Base-by-base conservation (phyloP, 2,888 invertebrate species). In the Leptogaster cylindrica region DNA sequence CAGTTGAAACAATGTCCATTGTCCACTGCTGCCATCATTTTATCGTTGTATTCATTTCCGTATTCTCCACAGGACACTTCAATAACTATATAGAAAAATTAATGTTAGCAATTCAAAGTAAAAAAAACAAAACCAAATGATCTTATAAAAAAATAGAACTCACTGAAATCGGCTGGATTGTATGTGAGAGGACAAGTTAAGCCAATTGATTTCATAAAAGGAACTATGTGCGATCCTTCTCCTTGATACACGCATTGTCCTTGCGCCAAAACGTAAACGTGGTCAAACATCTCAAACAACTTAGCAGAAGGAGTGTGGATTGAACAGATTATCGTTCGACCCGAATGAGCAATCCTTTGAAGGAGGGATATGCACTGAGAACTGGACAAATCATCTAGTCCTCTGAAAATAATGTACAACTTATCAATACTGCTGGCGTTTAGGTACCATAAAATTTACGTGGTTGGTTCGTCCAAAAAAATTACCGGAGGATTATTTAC, bases 221-320 rank as follows among this genome's bases (percentile, higher is more conserved):
- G 91, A 25, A 97, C 89, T 1, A 97, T 87, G 14, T 91, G 88
- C 1, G 83, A 81, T 0, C 91, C 87, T 0, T 88, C 85, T 1
- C 97, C 97, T 74, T 94, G 90, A 79, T 94, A 97, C 4, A 93
- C 89, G 77, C 96, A 97, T 73, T 93, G 89, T 0, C 97, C 97
- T 51, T 87, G 88, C 0, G 95, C 89, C 48, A 97, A 86, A 66
- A 97, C 88, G 76, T 95, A 97, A 2, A 96, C 88, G 77, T 95
- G 90, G 81, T 93, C 95, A 78, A 97, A 95, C 83, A 91, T 90
- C 10, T 92, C 88, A 79, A 97, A 97, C 55, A 96, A 84, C 72
- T 90, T 89, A 0, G 97, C 96, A 70, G 95, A 95, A 0, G 97
- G 97, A n/a, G 97, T 96, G 81, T 97, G 97, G 58, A 97, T 88